Base-by-base conservation (phyloP, 2,797 vertebrate species). In the Amphiprion clarkii region DNA sequence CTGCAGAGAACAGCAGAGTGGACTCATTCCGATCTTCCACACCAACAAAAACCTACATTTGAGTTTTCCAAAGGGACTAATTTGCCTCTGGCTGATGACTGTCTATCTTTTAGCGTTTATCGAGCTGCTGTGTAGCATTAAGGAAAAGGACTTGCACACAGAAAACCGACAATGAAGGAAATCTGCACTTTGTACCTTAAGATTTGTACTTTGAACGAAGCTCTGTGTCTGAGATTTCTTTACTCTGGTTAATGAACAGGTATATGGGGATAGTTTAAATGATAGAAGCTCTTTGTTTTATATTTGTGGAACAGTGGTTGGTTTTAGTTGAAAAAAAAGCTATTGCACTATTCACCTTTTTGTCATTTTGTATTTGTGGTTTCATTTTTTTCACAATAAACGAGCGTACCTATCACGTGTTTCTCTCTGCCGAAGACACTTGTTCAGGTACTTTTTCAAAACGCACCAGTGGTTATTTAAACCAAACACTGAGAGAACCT, bases 11-110 rank as follows among this genome's bases (percentile, higher is more conserved):
- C 19, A 73, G 76, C 63, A 82, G 70, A 64, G 51, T 4, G 16
- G 58, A 61, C 2, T 90, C 91, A 0, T n/a, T 71, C 6, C 17
- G 42, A 8, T 86, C 88, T 0, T 5, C 3, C 0, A 77, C 87
- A 1, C 86, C 82, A 0, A 29, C 87, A 12, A 94, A 94, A 68
- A 93, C 91, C 0, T 94, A 95, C 25, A 90, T 94, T 33, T 94
- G 82, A 93, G 25, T 1, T 36, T 54, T 58, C 8, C 27, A 4
- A 65, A 31, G 21, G 46, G 53, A 52, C 48, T 10, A 23, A 16
- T 10, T n/a, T 44, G 49, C 21, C n/a, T 51, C 48, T 42, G 29
- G 6, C 11, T 25, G 6, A 21, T 21, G 23, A 40, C 5, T 40
- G 39, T 29, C 21, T 55, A 17, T 6, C 36, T 67, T 25, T 10